phyloP scores from a whole-genome alignment of 2,113 vertebrate species.

The Lasiurus borealis region DNA sequence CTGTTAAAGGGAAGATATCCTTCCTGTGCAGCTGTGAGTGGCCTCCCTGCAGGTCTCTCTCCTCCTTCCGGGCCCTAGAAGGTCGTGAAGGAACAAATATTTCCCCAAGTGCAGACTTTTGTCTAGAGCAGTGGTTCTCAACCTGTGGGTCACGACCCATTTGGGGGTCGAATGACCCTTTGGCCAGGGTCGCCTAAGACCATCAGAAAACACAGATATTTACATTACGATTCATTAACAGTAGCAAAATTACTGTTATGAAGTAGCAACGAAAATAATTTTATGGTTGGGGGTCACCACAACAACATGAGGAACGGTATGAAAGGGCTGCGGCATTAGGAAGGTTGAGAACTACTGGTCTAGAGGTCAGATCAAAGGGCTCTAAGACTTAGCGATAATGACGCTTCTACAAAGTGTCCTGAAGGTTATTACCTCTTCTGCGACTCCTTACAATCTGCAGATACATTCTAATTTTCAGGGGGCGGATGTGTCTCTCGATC shows the following conservation, averaged over 20 bases:
- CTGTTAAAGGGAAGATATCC: not conserved
- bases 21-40: not conserved
- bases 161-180: too few species aligned
- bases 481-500: not conserved
- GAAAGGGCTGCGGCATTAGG: too few species aligned
- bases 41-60: not conserved
- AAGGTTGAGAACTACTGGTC: too few species aligned
- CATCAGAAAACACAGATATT: too few species aligned
- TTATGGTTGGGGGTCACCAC: too few species aligned
- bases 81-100: not conserved
- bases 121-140: too few species aligned
- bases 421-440: not conserved
- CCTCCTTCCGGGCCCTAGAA: not conserved
- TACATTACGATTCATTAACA: too few species aligned
- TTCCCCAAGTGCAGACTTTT: not conserved
- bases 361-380: not conserved
- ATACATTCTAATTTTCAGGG: conserved; percentile 13
- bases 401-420: not conserved
- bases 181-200: too few species aligned
- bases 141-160: too few species aligned
- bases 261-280: too few species aligned
- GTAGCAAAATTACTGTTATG: too few species aligned
- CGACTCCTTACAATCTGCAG: not conserved
- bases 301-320: too few species aligned
- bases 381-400: not conserved